Percentiles rank a stretch among this genome's conserved stretches.
Evolutionary conservation across 2,797 vertebrate genomes (phyloP).

Genomic region (Intellagama lesueurii): DNA sequence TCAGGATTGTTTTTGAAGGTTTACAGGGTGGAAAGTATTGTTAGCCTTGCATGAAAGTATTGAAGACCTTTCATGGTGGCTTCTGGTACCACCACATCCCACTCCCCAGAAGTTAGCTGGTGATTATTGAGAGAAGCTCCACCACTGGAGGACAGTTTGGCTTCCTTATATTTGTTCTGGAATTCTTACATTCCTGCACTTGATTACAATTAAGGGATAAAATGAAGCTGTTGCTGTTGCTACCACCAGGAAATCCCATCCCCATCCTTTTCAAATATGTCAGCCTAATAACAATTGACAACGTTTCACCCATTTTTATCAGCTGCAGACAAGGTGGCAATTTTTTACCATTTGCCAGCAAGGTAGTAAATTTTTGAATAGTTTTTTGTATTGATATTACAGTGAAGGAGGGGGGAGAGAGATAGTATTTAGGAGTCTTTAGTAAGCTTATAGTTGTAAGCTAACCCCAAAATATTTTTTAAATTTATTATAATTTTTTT

Average conservation of each 20-base stretch:
- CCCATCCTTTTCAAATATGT: background rate
- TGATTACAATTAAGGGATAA: background rate
- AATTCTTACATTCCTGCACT: background rate
- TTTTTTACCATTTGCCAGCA: background rate
- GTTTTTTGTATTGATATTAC: background rate
- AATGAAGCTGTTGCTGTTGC: background rate
- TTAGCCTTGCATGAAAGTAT: too few relatives aligned
- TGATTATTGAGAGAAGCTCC: background rate
- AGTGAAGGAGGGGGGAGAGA: too few relatives aligned
- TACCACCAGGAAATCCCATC: background rate
- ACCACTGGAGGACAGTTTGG: background rate
- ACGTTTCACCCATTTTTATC: background rate
- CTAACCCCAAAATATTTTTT: too few relatives aligned
- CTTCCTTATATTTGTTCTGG: background rate
- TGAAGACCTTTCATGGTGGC: background rate
- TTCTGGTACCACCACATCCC: background rate
- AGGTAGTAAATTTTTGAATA: background rate
- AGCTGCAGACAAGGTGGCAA: background rate
- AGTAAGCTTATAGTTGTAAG: too few relatives aligned
- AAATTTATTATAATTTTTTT: too few relatives aligned
- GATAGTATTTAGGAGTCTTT: too few relatives aligned
- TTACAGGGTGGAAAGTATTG: background rate
- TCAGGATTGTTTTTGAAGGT: background rate
- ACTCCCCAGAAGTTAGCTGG: background rate
- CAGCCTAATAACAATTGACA: background rate